Conservation (phyloP, 2,888 invertebrate genomes). For the Polyommatus icarus region DNA sequence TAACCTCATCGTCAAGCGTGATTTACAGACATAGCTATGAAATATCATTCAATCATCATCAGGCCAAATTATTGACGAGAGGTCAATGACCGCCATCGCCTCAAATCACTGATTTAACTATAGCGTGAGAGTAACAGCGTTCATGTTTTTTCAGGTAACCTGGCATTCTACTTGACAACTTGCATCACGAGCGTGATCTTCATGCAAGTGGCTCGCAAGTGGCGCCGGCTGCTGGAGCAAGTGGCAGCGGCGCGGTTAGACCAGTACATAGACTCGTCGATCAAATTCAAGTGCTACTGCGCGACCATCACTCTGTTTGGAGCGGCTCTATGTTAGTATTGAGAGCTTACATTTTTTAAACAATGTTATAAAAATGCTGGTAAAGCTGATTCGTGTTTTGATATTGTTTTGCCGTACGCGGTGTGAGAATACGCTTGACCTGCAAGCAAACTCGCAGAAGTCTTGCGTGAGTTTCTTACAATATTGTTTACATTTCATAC, state of each 20-base stretch:
- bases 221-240: constrained; percentile 51
- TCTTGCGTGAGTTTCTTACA: too few relatives aligned
- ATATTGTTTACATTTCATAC: too few relatives aligned
- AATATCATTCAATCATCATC: background rate
- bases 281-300: constrained; percentile 47
- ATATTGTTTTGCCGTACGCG: too few relatives aligned
- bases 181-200: constrained; percentile 49
- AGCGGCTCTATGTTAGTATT: constrained; percentile 49
- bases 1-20: too few relatives aligned
- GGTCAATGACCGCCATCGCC: background rate
- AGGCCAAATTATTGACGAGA: background rate
- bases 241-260: constrained; percentile 48
- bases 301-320: constrained; percentile 44
- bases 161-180: constrained; percentile 48
- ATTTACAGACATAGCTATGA: background rate
- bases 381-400: too few relatives aligned
- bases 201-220: constrained; percentile 51
- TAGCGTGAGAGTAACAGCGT: background rate
- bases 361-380: too few relatives aligned
- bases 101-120: background rate
- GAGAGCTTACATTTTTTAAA: too few relatives aligned
- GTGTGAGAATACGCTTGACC: too few relatives aligned
- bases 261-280: constrained; percentile 48
- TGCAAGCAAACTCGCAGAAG: too few relatives aligned
- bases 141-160: constrained; percentile 46